Percentiles rank a stretch among this genome's conserved stretches.
These are phyloP conservation scores for Drosophila demipolita DNA, from an alignment of 2,888 invertebrate genomes.

Conservation along the genomic window DNA sequence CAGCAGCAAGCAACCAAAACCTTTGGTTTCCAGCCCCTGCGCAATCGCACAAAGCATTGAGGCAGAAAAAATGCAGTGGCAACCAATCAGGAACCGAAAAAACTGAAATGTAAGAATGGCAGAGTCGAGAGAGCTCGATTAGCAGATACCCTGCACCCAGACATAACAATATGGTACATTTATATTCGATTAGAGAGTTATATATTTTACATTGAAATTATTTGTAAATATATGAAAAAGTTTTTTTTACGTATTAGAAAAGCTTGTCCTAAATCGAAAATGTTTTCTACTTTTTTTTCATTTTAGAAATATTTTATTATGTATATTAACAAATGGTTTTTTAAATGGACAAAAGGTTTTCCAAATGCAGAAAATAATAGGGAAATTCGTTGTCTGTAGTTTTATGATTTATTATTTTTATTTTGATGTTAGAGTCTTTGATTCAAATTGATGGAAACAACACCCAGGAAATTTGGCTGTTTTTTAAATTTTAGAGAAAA, in stretches of 20 bases:
- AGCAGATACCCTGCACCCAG: neutral
- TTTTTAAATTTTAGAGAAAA: neutral
- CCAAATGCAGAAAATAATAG: neutral
- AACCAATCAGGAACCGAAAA: constrained; percentile 53
- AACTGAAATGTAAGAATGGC: neutral
- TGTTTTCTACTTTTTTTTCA: too few species aligned
- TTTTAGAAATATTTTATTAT: too few species aligned
- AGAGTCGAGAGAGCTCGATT: neutral
- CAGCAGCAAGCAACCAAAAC: constrained; percentile 11
- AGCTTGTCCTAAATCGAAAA: too few species aligned
- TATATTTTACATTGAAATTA: too few species aligned
- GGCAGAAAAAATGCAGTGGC: constrained; percentile 81
- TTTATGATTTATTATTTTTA: too few species aligned
- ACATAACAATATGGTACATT: neutral
- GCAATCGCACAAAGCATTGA: constrained; percentile 56
- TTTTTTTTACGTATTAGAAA: too few species aligned
- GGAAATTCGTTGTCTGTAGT: too few species aligned
- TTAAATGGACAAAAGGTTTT: neutral
- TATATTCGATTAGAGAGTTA: too few species aligned
- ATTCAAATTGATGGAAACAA: neutral
- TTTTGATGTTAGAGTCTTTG: too few species aligned
- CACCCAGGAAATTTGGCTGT: neutral
- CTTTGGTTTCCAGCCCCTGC: neutral
- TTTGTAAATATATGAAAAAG: too few species aligned
- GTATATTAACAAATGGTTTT: too few species aligned